Conservation (phyloP, 2,797 vertebrate species). For the Steatocranus sp. region DNA sequence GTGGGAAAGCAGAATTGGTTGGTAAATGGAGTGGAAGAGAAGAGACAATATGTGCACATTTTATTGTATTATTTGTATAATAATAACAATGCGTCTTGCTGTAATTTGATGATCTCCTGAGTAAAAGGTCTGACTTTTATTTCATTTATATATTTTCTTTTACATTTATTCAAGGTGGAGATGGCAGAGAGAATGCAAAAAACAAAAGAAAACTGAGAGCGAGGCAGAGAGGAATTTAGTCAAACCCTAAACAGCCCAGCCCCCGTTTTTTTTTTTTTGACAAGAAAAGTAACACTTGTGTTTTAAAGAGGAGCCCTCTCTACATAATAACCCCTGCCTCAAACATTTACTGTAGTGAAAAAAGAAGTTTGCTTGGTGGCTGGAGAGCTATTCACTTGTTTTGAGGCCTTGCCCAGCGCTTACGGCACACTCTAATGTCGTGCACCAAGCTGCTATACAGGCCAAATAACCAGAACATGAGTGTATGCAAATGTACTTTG, state of each 20-base stretch:
- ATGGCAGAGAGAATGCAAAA: neutral
- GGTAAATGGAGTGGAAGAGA: conserved; percentile 2
- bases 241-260: neutral
- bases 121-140: neutral
- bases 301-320: conserved; percentile 14
- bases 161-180: neutral
- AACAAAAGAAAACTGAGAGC: neutral
- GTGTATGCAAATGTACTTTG: conserved; percentile 27
- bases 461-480: conserved; percentile 38
- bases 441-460: conserved; percentile 26
- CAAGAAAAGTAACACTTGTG: neutral
- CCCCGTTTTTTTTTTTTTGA: neutral
- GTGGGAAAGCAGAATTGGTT: neutral
- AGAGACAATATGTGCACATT: neutral
- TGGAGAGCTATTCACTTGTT: conserved; percentile 45
- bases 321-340: neutral
- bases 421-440: conserved; percentile 20
- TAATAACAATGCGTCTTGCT: neutral
- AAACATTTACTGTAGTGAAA: conserved; percentile 19
- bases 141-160: neutral
- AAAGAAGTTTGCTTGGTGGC: conserved; percentile 41
- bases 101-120: neutral
- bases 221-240: neutral
- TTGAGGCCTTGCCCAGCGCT: conserved; percentile 48
- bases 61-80: conserved; percentile 1